Evolutionary conservation across 2,888 invertebrate species (phyloP), one percentile per base, ranked within the genome.

Genomic region (Oscheius sp.): DNA sequence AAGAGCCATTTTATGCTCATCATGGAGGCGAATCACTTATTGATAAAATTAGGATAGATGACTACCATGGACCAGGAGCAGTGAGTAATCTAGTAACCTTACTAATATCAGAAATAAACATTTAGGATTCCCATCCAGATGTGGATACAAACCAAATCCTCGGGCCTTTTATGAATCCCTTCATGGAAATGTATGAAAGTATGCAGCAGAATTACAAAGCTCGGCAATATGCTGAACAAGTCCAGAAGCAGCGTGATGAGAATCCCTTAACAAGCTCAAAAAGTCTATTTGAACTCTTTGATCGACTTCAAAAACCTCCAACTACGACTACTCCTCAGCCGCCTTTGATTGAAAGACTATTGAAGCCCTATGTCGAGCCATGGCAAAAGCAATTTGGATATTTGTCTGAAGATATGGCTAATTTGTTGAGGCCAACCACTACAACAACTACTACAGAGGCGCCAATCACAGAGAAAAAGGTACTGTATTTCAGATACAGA

Each of bases 141-240:
- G 72, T 82, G 12, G 81, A 82, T 68, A 78, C 82, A n/a, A 74
- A 78, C 61, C 67, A 76, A 25, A 81, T 83, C 15, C 71, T 83
- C n/a, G 79, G 67, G 8, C 78, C 82, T 1, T 74, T 83, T 20
- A 80, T 83, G 53, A 72, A 70, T 29, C 82, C 82, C 6, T 75
- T 83, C 15, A 75, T 80, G 68, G 75, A 79, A 29, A 76, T 81
- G 63, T 83, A 78, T 45, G 80, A 82, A 31, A 71, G 75, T 64
- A 76, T 79, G 78, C 74, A 76, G 46, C 72, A 81, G 45, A 81
- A 81, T 50, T 66, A 71, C 10, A 65, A 72, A 31, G 80, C 79
- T 0, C 37, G 68, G 39, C 70, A 65, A 23, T 76, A 80, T 23
- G 80, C 80, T 0, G 78, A 78, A 29, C 72, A 74, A 52, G 72